Percentiles rank a stretch among this genome's conserved stretches.
These are phyloP conservation scores for Drosophila fungiperda DNA, from an alignment of 2,888 invertebrate genomes.

Conservation along the genomic window DNA sequence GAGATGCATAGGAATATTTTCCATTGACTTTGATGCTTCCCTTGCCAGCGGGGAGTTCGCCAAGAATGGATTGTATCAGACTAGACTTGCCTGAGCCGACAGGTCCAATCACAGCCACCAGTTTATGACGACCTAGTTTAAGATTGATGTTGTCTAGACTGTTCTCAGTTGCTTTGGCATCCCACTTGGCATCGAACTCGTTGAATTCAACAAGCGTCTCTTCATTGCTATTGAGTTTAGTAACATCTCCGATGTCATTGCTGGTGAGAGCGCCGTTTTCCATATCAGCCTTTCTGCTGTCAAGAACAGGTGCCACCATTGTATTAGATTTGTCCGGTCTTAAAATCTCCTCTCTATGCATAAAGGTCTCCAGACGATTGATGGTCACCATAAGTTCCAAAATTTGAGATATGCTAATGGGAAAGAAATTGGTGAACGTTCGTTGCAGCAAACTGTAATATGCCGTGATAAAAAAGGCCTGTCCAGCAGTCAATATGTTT, in stretches of 20 bases:
- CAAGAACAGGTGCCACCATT: not conserved
- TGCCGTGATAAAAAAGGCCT: slow-evolving; percentile 95
- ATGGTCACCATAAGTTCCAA: slow-evolving; percentile 88
- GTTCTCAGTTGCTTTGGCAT: slow-evolving; percentile 87
- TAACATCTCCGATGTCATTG: not conserved
- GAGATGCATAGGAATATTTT: slow-evolving; percentile 90
- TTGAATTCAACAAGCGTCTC: slow-evolving; percentile 85
- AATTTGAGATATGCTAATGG: slow-evolving; percentile 88
- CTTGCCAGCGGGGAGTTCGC: slow-evolving; percentile 85
- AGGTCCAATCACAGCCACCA: slow-evolving; percentile 89
- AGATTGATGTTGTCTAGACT: slow-evolving; percentile 89
- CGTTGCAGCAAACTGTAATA: slow-evolving; percentile 94
- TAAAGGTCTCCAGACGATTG: slow-evolving; percentile 86
- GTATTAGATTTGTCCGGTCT: slow-evolving; percentile 63
- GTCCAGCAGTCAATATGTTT: slow-evolving; percentile 90
- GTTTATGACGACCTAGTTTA: slow-evolving; percentile 87
- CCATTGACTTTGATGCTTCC: slow-evolving; percentile 87
- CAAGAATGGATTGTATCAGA: slow-evolving; percentile 86
- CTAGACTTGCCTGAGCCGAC: slow-evolving; percentile 89
- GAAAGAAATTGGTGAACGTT: slow-evolving; percentile 94
- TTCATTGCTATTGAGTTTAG: not conserved
- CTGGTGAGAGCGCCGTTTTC: not conserved
- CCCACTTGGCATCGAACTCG: slow-evolving; percentile 90
- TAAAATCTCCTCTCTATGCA: slow-evolving; percentile 86
- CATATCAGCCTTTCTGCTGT: not conserved